Evolutionary conservation across 2,797 vertebrate genomes (phyloP), one percentile per base, ranked within the genome.

Genomic region (Pseudochirops corinnae): DNA sequence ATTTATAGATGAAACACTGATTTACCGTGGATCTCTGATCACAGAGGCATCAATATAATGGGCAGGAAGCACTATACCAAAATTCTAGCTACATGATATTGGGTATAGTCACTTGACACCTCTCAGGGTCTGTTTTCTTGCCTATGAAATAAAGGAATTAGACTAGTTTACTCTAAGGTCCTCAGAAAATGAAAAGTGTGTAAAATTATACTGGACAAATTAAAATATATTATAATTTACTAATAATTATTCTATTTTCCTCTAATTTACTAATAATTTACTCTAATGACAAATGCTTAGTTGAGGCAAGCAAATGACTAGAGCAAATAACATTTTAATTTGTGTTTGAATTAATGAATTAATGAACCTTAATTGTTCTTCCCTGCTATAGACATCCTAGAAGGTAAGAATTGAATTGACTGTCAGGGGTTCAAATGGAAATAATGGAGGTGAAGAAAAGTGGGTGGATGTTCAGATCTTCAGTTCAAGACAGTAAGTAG

Each of bases 311-410:
- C 94, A 93, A 92, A 57, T 97, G 94, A 96, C 96, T 97, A 91
- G 92, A 92, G 74, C 90, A 96, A 94, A 97, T 94, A 97, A 96
- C 97, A 94, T 92, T 57, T 94, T 95, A 98, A 96, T 96, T 95
- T 95, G 94, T 95, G 53, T 93, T 95, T 95, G 94, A 90, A 97
- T 96, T 94, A 96, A 95, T 96, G 95, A 96, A 94, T 97, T 96
- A 98, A 96, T 97, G 96, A 97, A 95, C 56, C 92, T 90, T 93
- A 93, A 94, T 97, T 97, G 94, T 97, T 98, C 96, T 95, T 93
- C 95, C 95, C 96, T 97, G 95, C 90, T 95, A 29, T 97, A 96
- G 97, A 96, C 90, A 95, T 94, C 94, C 94, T 96, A 93, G 53
- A 97, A 39, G 94, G 92, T 96, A 55, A 95, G 93, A 93, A 94